Base-by-base conservation (phyloP, 2,888 invertebrate species). In the Noctua fimbriata region DNA sequence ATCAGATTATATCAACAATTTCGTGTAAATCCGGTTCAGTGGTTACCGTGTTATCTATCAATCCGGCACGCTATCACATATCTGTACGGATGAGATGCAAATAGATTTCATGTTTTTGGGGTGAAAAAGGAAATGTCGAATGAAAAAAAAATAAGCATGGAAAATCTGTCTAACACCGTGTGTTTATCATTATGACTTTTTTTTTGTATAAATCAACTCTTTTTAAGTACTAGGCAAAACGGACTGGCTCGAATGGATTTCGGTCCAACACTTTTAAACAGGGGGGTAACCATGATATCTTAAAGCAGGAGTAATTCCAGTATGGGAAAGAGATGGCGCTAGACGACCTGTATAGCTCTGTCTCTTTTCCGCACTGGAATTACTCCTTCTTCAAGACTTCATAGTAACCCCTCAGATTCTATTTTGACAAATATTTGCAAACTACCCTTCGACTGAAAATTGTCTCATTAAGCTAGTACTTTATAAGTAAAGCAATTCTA, bases 41-140 rank as follows among this genome's bases (percentile, higher is more conserved):
- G 81, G 78, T 82, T 84, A 60, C 41, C 67, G 49, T 67, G 77
- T 79, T 87, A 87, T 78, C 69, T 78, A 83, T 89, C 81, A 85
- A 87, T 89, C 76, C 71, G 28, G 60, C 9, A 67, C 58, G 78
- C 41, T 74, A 86, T 87, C 81, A 81, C 58, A 71, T 83, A 24
- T 80, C 16, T 7, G 60, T 65, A 21, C 47, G 58, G 73, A 73
- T 77, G 52, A 52, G 58, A 60, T 77, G 49, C 36, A 73, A 82
- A 77, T 65, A 47, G n/a, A 82, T 72, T 58, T 74, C 21, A 47
- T 52, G 24, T 49, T 73, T 72, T 67, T n/a, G 18, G 12, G 5
- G 41, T 14, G 10, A 65, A 1, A 7, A 16, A 28, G 16, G 16
- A 9, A 6, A 52, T 44, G 28, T 32, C n/a, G 12, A 21, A n/a